phyloP scores from a whole-genome alignment of 1,140 invertebrate species.

The Lucilia sericata region DNA sequence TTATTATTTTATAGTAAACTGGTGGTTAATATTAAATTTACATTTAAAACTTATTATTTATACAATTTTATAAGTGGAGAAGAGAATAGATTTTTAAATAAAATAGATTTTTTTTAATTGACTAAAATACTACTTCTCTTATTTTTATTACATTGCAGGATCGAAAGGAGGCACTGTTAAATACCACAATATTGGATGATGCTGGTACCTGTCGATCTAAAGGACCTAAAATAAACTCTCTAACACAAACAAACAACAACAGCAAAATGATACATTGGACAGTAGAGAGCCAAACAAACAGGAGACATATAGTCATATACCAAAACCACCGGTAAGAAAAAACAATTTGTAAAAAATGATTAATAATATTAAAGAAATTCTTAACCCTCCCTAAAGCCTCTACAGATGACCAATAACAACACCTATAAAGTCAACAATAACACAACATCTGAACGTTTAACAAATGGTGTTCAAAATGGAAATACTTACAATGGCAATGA shows the following conservation, averaged over 20 bases:
- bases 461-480: constrained; percentile 60
- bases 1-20: too few species aligned
- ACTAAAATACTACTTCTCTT: too few species aligned
- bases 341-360: background rate
- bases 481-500: background rate
- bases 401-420: constrained; percentile 54
- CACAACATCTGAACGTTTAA: constrained; percentile 42
- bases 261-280: constrained; percentile 30
- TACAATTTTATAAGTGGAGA: too few species aligned
- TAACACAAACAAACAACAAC: background rate
- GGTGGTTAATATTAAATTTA: too few species aligned
- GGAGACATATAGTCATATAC: constrained; percentile 51
- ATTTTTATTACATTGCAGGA: constrained; percentile 41
- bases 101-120: too few species aligned
- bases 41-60: too few species aligned
- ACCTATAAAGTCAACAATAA: constrained; percentile 44
- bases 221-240: background rate
- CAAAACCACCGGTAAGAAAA: constrained; percentile 71
- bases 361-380: background rate
- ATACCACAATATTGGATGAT: constrained; percentile 48
- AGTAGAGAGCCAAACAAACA: constrained; percentile 55
- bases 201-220: constrained; percentile 45
- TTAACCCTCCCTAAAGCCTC: constrained; percentile 58
- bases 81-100: too few species aligned
- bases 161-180: constrained; percentile 45